Evolutionary conservation across 2,888 invertebrate species (phyloP).

Genomic region (Tenthredo mesomela): DNA sequence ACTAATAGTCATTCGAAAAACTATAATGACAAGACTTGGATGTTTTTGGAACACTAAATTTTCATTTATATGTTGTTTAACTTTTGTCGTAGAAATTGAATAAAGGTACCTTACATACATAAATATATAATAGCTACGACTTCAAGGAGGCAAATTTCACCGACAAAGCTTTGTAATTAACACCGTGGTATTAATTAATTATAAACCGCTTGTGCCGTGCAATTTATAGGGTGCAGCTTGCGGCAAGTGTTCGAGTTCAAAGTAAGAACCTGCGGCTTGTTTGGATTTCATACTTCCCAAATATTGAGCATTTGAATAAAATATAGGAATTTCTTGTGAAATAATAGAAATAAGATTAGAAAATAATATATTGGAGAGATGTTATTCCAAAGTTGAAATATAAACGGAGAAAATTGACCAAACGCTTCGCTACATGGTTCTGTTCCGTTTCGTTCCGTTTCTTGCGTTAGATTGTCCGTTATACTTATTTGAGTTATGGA

Average conservation of each 20-base stretch:
- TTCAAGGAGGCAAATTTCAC: slow-evolving; percentile 1
- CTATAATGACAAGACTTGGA: not conserved
- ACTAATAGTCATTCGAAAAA: not conserved
- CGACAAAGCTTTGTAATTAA: slow-evolving; percentile 44
- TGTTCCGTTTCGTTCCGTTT: not conserved
- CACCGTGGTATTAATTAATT: slow-evolving; percentile 47
- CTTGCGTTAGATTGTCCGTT: not conserved
- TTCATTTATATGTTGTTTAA: not conserved
- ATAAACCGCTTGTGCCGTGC: not conserved
- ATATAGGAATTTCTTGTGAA: too few species aligned
- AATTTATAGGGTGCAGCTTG: slow-evolving; percentile 1
- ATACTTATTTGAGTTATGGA: not conserved
- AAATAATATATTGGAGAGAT: not conserved
- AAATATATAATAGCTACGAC: not conserved
- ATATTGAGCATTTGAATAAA: too few species aligned
- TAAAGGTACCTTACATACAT: too few species aligned
- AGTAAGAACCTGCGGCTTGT: not conserved
- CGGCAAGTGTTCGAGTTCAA: not conserved
- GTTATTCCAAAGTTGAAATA: not conserved
- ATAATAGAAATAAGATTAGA: not conserved
- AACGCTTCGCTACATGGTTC: not conserved
- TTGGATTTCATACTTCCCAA: not conserved
- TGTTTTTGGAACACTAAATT: not conserved
- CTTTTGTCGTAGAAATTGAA: not conserved
- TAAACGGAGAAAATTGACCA: not conserved